Evolutionary conservation across 2,113 vertebrate genomes (phyloP).

Genomic region (Scartelaos histophorus): DNA sequence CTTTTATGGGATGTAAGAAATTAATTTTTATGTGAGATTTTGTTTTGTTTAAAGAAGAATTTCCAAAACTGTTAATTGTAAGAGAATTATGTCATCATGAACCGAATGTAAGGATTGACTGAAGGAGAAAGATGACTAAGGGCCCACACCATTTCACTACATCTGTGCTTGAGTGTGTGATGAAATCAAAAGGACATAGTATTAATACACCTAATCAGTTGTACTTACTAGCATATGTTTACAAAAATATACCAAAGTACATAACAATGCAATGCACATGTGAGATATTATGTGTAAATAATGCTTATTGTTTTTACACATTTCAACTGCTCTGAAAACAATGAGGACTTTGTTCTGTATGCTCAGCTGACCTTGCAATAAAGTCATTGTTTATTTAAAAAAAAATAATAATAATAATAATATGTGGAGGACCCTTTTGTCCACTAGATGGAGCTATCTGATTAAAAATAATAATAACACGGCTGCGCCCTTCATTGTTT

Average conservation of each 20-base stretch:
- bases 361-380: constrained; percentile 27
- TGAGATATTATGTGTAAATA: constrained; percentile 1
- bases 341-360: constrained; percentile 12
- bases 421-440: constrained; percentile 21
- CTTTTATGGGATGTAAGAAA: neutral
- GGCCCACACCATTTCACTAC: constrained; percentile 34
- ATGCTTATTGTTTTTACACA: constrained; percentile 5
- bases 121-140: constrained; percentile 27
- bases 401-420: no score
- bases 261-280: neutral
- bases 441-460: constrained; percentile 58
- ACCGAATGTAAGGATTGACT: constrained; percentile 14
- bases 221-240: neutral
- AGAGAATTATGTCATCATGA: neutral
- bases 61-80: constrained; percentile 7
- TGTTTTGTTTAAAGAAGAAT: neutral
- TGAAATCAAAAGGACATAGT: neutral
- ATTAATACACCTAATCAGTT: neutral
- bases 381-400: constrained; percentile 35
- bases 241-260: constrained; percentile 19
- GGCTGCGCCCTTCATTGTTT: neutral
- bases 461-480: neutral
- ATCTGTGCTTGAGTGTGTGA: neutral
- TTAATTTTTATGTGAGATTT: neutral
- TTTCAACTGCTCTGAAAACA: constrained; percentile 22